Percentiles rank a stretch among this genome's conserved stretches.
These are phyloP conservation scores for Suillia variegata DNA, from an alignment of 2,888 invertebrate genomes.

Conservation along the genomic window DNA sequence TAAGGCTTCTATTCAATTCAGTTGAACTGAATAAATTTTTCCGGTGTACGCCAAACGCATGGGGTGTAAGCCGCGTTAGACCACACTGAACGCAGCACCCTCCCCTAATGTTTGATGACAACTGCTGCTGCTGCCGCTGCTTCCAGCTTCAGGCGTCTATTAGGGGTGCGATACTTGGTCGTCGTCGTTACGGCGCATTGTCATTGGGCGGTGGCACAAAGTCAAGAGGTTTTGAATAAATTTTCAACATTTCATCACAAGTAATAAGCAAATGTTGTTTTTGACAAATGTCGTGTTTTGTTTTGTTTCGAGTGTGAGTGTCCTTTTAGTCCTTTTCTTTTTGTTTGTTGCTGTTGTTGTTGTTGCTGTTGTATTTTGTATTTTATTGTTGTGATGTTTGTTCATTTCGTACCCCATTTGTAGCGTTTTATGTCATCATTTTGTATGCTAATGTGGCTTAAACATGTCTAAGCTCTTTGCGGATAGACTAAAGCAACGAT, in stretches of 20 bases:
- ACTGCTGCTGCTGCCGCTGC: not conserved
- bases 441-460: slow-evolving; percentile 32
- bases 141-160: not conserved
- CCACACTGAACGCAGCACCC: not conserved
- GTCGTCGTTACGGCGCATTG: not conserved
- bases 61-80: not conserved
- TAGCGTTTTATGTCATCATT: slow-evolving; percentile 53
- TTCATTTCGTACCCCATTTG: slow-evolving; percentile 49
- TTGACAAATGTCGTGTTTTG: slow-evolving; percentile 4
- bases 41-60: not conserved
- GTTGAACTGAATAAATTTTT: too few relatives aligned
- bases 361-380: not conserved
- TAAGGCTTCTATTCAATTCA: slow-evolving; percentile 14
- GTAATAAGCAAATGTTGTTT: slow-evolving; percentile 1
- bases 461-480: slow-evolving; percentile 13
- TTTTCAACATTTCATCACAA: slow-evolving; percentile 44
- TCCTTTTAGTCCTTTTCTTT: not conserved
- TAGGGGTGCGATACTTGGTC: not conserved
- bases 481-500: not conserved
- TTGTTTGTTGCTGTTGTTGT: not conserved
- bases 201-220: slow-evolving; percentile 24
- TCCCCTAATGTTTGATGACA: not conserved
- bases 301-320: not conserved
- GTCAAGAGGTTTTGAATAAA: slow-evolving; percentile 57
- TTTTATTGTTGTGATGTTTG: slow-evolving; percentile 26